Percentiles rank a stretch among this genome's conserved stretches.
These are phyloP conservation scores for Eubasilissa splendida DNA, from an alignment of 2,888 invertebrate species.

Conservation along the genomic window DNA sequence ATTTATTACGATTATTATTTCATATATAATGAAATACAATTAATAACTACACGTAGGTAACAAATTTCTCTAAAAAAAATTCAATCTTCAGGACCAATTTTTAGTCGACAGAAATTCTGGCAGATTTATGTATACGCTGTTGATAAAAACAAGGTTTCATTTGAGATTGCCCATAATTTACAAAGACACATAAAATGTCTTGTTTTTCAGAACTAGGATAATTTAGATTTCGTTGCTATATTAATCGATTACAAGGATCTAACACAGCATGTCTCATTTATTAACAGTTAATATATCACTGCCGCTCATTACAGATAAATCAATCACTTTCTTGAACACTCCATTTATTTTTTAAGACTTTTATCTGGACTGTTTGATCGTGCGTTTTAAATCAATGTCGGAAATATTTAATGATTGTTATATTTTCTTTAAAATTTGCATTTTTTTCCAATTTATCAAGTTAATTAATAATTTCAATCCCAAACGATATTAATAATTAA, in stretches of 20 bases:
- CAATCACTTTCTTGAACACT: not conserved
- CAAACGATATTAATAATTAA: no score
- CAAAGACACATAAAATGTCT: not conserved
- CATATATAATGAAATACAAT: no score
- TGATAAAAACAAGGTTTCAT: not conserved
- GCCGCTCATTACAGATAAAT: not conserved
- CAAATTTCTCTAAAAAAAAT: not conserved
- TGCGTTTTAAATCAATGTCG: not conserved
- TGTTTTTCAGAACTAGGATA: no score
- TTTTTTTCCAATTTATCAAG: not conserved
- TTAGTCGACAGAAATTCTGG: not conserved
- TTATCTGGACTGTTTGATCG: not conserved
- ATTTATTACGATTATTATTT: no score
- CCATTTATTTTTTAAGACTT: not conserved
- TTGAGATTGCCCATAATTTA: slow-evolving; percentile 6
- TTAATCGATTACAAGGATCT: not conserved
- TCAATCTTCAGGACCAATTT: not conserved
- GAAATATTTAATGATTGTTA: not conserved
- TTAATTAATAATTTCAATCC: not conserved
- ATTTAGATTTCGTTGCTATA: not conserved
- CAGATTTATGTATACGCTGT: not conserved
- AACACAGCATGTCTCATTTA: not conserved
- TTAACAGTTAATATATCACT: not conserved
- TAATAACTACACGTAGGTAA: not conserved
- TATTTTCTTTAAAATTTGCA: not conserved